Percentiles rank a stretch among this genome's conserved stretches.
These are phyloP conservation scores for Schlechtendalia chinensis DNA, from an alignment of 1,140 invertebrate genomes.

Conservation along the genomic window DNA sequence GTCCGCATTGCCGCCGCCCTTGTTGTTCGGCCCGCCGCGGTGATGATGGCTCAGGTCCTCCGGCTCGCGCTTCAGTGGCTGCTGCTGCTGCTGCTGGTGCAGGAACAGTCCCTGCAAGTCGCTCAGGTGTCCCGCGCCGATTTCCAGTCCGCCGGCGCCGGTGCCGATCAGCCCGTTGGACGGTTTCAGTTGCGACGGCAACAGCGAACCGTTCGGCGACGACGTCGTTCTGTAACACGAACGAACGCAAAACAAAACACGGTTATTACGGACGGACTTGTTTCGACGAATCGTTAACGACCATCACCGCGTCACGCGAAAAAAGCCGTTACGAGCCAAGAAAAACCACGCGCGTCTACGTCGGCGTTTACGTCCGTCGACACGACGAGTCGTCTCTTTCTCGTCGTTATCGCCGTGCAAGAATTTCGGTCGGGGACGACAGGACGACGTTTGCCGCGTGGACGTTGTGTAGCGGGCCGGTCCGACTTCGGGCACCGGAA, in stretches of 20 bases:
- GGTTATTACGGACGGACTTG: neutral
- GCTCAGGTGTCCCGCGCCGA: constrained; percentile 59
- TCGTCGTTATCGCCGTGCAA: too few species aligned
- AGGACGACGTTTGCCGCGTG: too few species aligned
- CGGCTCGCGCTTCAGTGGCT: constrained; percentile 66
- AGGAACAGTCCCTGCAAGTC: constrained; percentile 66
- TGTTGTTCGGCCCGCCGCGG: constrained; percentile 53
- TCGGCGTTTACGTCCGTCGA: too few species aligned
- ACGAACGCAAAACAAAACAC: constrained; percentile 26
- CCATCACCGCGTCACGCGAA: too few species aligned
- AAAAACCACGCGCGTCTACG: constrained; percentile 10
- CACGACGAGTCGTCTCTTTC: too few species aligned
- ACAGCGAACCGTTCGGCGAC: constrained; percentile 57
- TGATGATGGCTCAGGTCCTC: constrained; percentile 63
- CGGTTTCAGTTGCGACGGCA: constrained; percentile 58
- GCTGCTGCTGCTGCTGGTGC: constrained; percentile 59
- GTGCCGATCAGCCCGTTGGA: constrained; percentile 63
- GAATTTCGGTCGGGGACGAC: too few species aligned
- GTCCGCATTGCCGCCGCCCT: constrained; percentile 54
- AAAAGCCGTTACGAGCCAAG: neutral
- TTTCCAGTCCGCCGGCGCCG: constrained; percentile 58
- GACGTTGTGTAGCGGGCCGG: constrained; percentile 29
- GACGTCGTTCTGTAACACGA: constrained; percentile 53
- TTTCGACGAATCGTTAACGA: too few species aligned
- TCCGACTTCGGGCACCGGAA: constrained; percentile 14